These are phyloP conservation scores for Leptopilina syphax DNA, from an alignment of 2,888 invertebrate species.

Conservation along the genomic window DNA sequence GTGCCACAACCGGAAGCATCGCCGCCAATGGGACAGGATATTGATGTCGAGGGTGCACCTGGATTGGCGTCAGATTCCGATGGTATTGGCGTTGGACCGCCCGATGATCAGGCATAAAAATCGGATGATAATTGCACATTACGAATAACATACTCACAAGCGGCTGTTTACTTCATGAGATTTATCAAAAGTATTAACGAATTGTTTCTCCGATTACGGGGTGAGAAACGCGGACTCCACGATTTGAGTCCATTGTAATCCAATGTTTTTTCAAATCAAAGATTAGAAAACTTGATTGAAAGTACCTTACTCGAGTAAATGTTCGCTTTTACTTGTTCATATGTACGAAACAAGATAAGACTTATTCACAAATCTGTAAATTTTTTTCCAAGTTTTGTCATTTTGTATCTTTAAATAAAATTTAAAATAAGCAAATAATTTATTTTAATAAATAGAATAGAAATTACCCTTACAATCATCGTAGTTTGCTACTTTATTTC, in stretches of 20 bases:
- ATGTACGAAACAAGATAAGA: conserved; percentile 12
- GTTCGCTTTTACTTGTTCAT: conserved; percentile 11
- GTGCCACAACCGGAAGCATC: conserved; percentile 64
- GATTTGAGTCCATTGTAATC: background rate
- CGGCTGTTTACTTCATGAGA: conserved; percentile 30
- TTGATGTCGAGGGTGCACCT: conserved; percentile 75
- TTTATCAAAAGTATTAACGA: conserved; percentile 31
- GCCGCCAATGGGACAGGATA: conserved; percentile 69
- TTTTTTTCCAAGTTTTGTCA: conserved; percentile 13
- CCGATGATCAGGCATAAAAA: conserved; percentile 21
- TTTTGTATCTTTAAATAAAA: conserved; percentile 40
- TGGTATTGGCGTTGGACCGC: background rate
- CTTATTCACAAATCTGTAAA: conserved; percentile 14
- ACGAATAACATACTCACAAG: conserved; percentile 25
- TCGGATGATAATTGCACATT: background rate
- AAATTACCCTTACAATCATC: background rate
- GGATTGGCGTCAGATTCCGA: conserved; percentile 61
- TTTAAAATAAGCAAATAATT: background rate
- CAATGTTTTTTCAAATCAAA: too few relatives aligned
- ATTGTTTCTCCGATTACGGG: conserved; percentile 3
- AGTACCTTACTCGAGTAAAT: conserved; percentile 13
- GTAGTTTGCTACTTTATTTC: background rate
- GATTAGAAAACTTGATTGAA: background rate
- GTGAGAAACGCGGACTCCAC: background rate
- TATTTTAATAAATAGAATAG: background rate